Conservation (phyloP, 2,888 invertebrate genomes). For the Tineola bisselliella region DNA sequence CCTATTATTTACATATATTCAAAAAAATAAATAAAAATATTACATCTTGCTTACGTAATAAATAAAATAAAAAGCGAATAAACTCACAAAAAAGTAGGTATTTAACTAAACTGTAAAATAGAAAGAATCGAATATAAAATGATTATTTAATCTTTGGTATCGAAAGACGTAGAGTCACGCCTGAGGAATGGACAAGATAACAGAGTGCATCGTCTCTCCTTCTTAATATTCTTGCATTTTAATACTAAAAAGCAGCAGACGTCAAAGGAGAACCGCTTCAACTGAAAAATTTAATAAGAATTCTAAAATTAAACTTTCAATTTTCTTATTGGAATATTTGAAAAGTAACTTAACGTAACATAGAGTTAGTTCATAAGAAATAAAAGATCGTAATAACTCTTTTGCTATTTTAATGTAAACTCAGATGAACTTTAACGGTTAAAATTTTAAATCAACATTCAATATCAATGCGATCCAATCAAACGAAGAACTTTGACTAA, state of each 20-base stretch:
- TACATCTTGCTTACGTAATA: too few relatives aligned
- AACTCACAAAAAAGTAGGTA: too few relatives aligned
- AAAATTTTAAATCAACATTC: constrained; percentile 6
- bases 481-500: not conserved
- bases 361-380: not conserved
- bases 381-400: not conserved
- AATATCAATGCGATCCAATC: not conserved
- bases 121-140: not conserved
- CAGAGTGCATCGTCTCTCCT: constrained; percentile 19
- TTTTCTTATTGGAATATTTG: not conserved
- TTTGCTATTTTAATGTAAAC: constrained; percentile 3
- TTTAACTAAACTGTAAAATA: too few relatives aligned
- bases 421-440: not conserved
- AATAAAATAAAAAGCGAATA: too few relatives aligned
- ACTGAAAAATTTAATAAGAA: constrained; percentile 24
- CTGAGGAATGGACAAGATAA: constrained; percentile 16
- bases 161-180: not conserved
- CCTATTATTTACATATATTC: too few relatives aligned
- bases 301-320: not conserved
- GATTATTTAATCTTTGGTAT: not conserved
- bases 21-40: too few relatives aligned
- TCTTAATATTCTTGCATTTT: constrained; percentile 30
- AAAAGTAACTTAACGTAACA: not conserved
- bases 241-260: constrained; percentile 20
- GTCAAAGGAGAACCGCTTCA: constrained; percentile 15